Percentiles rank a stretch among this genome's conserved stretches.
phyloP scores from a whole-genome alignment of 1,140 invertebrate genomes.

The Chlorops oryzae region DNA sequence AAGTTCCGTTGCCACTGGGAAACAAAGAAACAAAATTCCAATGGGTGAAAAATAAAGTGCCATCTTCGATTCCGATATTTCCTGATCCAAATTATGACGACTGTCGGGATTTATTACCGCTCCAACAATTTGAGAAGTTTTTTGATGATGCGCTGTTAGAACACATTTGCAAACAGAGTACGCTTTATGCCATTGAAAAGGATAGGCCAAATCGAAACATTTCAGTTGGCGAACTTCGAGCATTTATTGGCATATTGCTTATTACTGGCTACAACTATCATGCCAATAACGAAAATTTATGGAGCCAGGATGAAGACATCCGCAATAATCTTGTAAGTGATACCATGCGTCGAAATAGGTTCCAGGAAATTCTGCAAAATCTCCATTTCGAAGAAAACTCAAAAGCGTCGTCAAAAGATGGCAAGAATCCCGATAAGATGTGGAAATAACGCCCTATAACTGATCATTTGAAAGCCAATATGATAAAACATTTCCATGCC shows the following conservation, averaged over 20 bases:
- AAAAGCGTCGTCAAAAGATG: too few relatives aligned
- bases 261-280: slow-evolving; percentile 4
- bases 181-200: slow-evolving; percentile 1
- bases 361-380: too few relatives aligned
- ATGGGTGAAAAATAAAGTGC: slow-evolving; percentile 1
- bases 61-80: slow-evolving; percentile 5
- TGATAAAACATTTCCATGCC: slow-evolving; percentile 23
- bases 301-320: not conserved
- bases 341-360: too few relatives aligned
- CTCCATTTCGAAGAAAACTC: too few relatives aligned
- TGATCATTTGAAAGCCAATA: slow-evolving; percentile 9
- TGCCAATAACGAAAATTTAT: not conserved
- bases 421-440: slow-evolving; percentile 3
- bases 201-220: not conserved
- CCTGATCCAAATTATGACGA: slow-evolving; percentile 9
- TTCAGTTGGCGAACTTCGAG: slow-evolving; percentile 1
- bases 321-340: slow-evolving; percentile 2
- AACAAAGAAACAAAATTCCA: slow-evolving; percentile 4
- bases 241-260: slow-evolving; percentile 8
- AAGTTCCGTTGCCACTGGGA: not conserved
- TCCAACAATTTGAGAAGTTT: slow-evolving; percentile 8
- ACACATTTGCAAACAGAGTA: not conserved
- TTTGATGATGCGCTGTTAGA: slow-evolving; percentile 8
- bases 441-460: slow-evolving; percentile 1
- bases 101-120: not conserved